Evolutionary conservation across 2,888 invertebrate species (phyloP), one percentile per base, ranked within the genome.

Genomic region (Sabatieria punctata): DNA sequence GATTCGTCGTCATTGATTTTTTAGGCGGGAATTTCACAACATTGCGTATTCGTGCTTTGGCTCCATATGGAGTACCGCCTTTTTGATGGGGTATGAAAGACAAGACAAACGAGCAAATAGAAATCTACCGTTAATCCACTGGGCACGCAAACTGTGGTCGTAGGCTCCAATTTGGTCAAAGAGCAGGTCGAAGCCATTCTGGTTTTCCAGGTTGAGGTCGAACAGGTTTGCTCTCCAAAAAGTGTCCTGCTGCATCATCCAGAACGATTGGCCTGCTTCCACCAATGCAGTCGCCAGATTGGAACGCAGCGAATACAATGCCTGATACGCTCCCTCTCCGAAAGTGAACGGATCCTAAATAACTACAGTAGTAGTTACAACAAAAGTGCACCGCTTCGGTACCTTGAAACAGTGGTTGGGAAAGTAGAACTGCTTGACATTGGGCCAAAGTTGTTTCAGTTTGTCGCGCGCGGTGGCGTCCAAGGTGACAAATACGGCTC

Each of bases 41-140:
- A n/a, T n/a, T n/a, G n/a, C n/a, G n/a, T n/a, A n/a, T n/a, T n/a
- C n/a, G n/a, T n/a, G n/a, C n/a, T n/a, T n/a, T n/a, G n/a, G n/a
- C n/a, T n/a, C n/a, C n/a, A n/a, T n/a, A n/a, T n/a, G n/a, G n/a
- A n/a, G n/a, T n/a, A n/a, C n/a, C n/a, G n/a, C n/a, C n/a, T n/a
- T n/a, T n/a, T n/a, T n/a, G n/a, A n/a, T n/a, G n/a, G n/a, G n/a
- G n/a, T n/a, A n/a, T n/a, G n/a, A n/a, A n/a, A n/a, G n/a, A n/a
- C n/a, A n/a, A n/a, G n/a, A n/a, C n/a, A n/a, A n/a, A n/a, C n/a
- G n/a, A n/a, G n/a, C n/a, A n/a, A n/a, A n/a, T n/a, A n/a, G n/a
- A n/a, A 13, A 51, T 55, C 50, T 22, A 59, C 61, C 61, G 46
- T 61, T 61, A 41, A 61, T 60, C 61, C 61, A 61, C 49, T 61